Percentiles rank a stretch among this genome's conserved stretches.
phyloP scores from a whole-genome alignment of 2,888 invertebrate species.

The Alviniconcha strummeri region DNA sequence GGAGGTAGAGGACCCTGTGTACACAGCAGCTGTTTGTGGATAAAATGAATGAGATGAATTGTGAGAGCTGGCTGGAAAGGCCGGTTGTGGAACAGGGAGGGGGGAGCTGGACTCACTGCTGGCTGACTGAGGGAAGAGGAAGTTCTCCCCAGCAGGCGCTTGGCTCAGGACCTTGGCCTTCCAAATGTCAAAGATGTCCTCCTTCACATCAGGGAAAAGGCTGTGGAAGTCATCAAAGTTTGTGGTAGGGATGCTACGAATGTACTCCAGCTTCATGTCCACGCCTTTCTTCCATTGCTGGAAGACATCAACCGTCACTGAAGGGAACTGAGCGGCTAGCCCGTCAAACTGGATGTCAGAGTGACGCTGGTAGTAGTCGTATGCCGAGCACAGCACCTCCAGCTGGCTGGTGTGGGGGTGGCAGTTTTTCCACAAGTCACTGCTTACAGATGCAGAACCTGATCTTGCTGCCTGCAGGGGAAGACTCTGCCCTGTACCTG shows the following conservation, averaged over 20 bases:
- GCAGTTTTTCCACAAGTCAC: neutral
- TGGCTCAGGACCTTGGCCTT: constrained; percentile 22
- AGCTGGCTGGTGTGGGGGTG: constrained; percentile 1
- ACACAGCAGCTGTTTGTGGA: neutral
- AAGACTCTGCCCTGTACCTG: neutral
- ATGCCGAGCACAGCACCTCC: constrained; percentile 9
- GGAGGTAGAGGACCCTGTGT: neutral
- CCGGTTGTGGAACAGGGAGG: neutral
- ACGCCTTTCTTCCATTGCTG: constrained; percentile 29
- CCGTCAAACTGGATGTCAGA: constrained; percentile 9
- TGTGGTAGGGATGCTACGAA: constrained; percentile 35
- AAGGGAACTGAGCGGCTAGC: constrained; percentile 2
- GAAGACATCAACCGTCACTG: constrained; percentile 8
- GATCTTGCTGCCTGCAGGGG: neutral
- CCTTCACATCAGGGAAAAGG: constrained; percentile 36
- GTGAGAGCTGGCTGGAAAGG: neutral
- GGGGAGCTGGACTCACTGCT: neutral
- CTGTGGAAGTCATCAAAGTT: constrained; percentile 35
- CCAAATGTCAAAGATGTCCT: constrained; percentile 38
- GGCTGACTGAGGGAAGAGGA: constrained; percentile 1
- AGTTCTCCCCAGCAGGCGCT: neutral
- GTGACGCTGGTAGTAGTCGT: constrained; percentile 27
- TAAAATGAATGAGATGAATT: neutral
- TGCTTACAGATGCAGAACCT: neutral
- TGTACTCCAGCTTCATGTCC: constrained; percentile 30